phyloP scores from a whole-genome alignment of 2,113 vertebrate genomes.

The Siniperca knerii region DNA sequence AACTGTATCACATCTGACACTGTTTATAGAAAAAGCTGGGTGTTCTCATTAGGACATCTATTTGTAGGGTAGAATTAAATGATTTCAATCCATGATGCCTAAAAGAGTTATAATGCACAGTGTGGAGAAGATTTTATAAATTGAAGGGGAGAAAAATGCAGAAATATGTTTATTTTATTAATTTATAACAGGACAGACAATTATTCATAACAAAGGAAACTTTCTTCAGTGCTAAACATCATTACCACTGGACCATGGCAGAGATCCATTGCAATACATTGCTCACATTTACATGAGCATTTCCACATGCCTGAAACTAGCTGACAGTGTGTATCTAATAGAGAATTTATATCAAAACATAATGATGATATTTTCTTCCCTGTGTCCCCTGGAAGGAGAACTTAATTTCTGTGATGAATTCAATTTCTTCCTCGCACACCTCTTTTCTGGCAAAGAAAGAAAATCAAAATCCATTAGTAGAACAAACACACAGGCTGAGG shows the following conservation, averaged over 20 bases:
- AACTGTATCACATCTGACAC: conserved; percentile 20
- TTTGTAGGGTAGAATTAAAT: conserved; percentile 17
- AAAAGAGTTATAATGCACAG: conserved; percentile 15
- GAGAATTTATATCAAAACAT: conserved; percentile 10
- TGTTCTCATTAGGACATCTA: conserved; percentile 22
- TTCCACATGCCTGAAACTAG: conserved; percentile 10
- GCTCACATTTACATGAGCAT: conserved; percentile 13
- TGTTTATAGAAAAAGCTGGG: conserved; percentile 8
- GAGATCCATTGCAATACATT: not conserved
- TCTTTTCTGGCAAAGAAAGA: conserved; percentile 51
- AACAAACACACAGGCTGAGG: conserved; percentile 11
- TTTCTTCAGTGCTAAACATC: conserved; percentile 14
- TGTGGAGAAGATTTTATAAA: not conserved
- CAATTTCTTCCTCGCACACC: conserved; percentile 36
- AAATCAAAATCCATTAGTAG: conserved; percentile 47
- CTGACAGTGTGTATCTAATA: not conserved
- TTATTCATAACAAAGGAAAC: conserved; percentile 19
- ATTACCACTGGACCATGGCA: conserved; percentile 18
- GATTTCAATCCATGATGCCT: conserved; percentile 13
- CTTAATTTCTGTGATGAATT: conserved; percentile 31
- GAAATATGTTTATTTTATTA: conserved; percentile 29
- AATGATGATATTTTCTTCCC: conserved; percentile 24
- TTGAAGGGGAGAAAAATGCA: not conserved
- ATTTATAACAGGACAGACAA: not conserved
- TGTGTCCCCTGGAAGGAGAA: conserved; percentile 3